Evolutionary conservation across 2,888 invertebrate species (phyloP).

Genomic region (Molorchus minor): DNA sequence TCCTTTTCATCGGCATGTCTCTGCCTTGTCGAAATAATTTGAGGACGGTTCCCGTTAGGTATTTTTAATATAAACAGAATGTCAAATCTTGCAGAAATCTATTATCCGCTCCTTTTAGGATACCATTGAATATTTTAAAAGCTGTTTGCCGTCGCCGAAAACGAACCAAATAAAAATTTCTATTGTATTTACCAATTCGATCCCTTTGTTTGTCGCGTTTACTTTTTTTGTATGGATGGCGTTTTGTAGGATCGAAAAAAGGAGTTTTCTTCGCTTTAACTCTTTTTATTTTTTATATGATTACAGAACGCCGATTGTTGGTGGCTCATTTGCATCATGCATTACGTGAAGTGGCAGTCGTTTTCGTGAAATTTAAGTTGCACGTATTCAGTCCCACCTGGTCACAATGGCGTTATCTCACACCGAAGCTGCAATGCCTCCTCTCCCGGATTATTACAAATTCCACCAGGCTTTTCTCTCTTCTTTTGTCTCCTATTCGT

Average conservation of each 20-base stretch:
- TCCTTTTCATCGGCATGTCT: too few relatives aligned
- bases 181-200: conserved; percentile 23
- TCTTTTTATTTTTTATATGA: neutral
- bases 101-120: conserved; percentile 7
- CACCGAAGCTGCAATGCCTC: neutral
- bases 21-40: conserved; percentile 1
- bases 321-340: conserved; percentile 10
- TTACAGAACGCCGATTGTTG: conserved; percentile 1
- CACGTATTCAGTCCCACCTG: conserved; percentile 10
- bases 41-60: neutral
- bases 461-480: conserved; percentile 1
- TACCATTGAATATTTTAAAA: conserved; percentile 14
- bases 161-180: conserved; percentile 23
- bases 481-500: too few relatives aligned
- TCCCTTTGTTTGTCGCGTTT: conserved; percentile 18
- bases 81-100: conserved; percentile 4
- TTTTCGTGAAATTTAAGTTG: conserved; percentile 4
- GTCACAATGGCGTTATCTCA: conserved; percentile 7
- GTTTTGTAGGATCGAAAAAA: conserved; percentile 6
- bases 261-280: neutral
- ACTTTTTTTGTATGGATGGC: conserved; percentile 10
- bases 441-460: neutral
- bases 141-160: conserved; percentile 14
- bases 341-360: conserved; percentile 1
- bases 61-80: conserved; percentile 14